Evolutionary conservation across 2,113 vertebrate species (phyloP).

Genomic region (Siniperca knerii): DNA sequence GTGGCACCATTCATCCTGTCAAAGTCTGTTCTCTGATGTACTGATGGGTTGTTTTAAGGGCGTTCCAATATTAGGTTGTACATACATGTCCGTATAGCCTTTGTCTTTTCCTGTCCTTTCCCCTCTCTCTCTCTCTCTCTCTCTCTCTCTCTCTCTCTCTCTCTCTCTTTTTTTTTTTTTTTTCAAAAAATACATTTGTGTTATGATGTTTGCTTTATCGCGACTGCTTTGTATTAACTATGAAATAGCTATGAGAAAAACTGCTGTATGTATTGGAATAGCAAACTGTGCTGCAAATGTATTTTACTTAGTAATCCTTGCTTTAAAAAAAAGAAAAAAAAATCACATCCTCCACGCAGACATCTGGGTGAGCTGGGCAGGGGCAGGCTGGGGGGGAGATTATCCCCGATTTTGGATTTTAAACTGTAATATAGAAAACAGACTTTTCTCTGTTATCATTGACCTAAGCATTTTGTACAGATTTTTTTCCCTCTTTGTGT

Average conservation of each 20-base stretch:
- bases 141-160: conserved; percentile 42
- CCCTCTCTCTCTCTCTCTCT: conserved; percentile 42
- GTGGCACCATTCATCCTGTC: conserved; percentile 77
- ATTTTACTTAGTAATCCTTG: conserved; percentile 94
- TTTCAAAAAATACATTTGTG: conserved; percentile 80
- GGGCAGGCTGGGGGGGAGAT: conserved; percentile 55
- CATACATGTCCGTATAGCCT: conserved; percentile 92
- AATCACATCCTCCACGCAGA: conserved; percentile 89
- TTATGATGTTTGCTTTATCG: conserved; percentile 92
- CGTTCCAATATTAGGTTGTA: conserved; percentile 90
- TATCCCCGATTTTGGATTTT: conserved; percentile 90
- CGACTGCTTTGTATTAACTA: conserved; percentile 96
- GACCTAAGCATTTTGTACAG: conserved; percentile 95
- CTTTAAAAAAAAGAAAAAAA: conserved; percentile 85
- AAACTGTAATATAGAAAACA: conserved; percentile 96
- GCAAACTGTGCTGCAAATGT: conserved; percentile 95
- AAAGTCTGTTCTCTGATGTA: conserved; percentile 82
- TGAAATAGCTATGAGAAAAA: conserved; percentile 89
- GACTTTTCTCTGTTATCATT: conserved; percentile 90
- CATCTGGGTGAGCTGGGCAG: conserved; percentile 72
- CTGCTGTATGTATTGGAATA: conserved; percentile 97
- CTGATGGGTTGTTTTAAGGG: conserved; percentile 86
- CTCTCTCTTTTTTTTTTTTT: conserved; percentile 41
- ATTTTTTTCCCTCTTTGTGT: conserved; percentile 79
- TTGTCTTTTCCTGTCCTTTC: conserved; percentile 82